A percentile compares a stretch with the other conserved stretches of the same genome.
phyloP scores from a whole-genome alignment of 2,888 invertebrate species.

The Ernsta delagoae region DNA sequence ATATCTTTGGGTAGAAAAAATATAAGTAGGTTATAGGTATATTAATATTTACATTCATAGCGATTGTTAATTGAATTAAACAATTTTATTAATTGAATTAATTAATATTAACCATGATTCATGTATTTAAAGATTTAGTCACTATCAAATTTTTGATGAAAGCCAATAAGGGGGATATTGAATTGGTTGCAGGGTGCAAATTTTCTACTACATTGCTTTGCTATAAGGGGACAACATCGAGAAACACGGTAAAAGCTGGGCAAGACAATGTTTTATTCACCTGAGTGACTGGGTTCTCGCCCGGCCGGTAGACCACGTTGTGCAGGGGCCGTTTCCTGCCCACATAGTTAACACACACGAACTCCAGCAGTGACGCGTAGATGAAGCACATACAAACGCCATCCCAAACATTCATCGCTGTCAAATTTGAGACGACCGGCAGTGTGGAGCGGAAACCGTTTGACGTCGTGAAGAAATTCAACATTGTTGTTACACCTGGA shows the following conservation, averaged over 20 bases:
- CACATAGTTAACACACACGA: conserved; percentile 97
- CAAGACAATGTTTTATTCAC: conserved; percentile 75
- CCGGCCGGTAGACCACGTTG: conserved; percentile 95
- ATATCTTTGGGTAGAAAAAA: no score
- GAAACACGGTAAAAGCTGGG: conserved; percentile 34
- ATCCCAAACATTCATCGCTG: conserved; percentile 99
- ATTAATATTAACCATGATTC: no score
- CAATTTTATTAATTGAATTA: no score
- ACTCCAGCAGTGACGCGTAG: conserved; percentile 96
- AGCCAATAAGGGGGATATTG: conserved; percentile 27
- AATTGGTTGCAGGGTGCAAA: conserved; percentile 35
- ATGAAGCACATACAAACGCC: conserved; percentile 99
- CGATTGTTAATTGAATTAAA: no score
- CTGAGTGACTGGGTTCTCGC: conserved; percentile 96
- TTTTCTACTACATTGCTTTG: conserved; percentile 34
- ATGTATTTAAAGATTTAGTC: background rate
- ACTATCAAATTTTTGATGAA: conserved; percentile 14
- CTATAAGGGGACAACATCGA: conserved; percentile 33
- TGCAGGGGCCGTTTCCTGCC: conserved; percentile 95
- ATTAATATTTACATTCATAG: no score
- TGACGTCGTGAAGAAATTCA: conserved; percentile 98
- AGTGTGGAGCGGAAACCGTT: conserved; percentile 96
- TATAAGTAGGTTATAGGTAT: no score
- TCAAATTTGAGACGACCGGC: conserved; percentile 96
- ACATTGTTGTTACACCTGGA: conserved; percentile 97